Base-by-base conservation (phyloP, 2,113 vertebrate genomes). In the Aegotheles bennettii region DNA sequence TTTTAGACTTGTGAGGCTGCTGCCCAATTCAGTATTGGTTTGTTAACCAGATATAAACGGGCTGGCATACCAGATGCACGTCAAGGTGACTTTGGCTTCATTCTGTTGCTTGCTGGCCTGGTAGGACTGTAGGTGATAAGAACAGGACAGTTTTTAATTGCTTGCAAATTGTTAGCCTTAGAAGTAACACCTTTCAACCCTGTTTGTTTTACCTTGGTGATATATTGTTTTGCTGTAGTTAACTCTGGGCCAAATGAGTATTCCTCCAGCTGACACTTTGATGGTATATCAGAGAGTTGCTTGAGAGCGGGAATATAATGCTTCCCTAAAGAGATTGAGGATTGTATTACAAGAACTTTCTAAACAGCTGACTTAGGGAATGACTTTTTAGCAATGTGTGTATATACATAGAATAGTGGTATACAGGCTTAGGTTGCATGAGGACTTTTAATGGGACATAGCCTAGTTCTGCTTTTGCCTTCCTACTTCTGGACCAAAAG, bases 321-420 rank as follows among this genome's bases (percentile, higher is more conserved):
- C 87, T 87, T 19, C 25, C 13, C 48, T 95, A 40, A 83, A 96
- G 88, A 73, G 88, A 77, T 86, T 50, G 69, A 69, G 83, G 94
- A 90, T 96, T 96, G 71, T 88, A 42, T 96, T 97, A 96, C 92
- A 88, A 86, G 94, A 83, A 74, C 85, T 93, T 83, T 95, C 45
- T 93, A 74, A 79, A 26, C 79, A 92, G 96, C 88, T 97, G 96
- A 93, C 71, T 96, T 80, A 63, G 50, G 59, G 64, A 90, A 53
- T 94, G 96, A 95, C 95, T 96, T 96, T 93, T 88, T 92, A 94
- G 95, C 88, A 93, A 90, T 92, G 90, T 83, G 92, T 93, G 76
- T 93, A 33, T 78, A 84, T 93, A 90, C 92, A 92, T 67, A 88
- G 95, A 88, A 76, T 92, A 76, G 57, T 53, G 59, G 88, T 96